Evolutionary conservation across 2,888 invertebrate genomes (phyloP), one percentile per base, ranked within the genome.

Genomic region (Protodeltote pygarga): DNA sequence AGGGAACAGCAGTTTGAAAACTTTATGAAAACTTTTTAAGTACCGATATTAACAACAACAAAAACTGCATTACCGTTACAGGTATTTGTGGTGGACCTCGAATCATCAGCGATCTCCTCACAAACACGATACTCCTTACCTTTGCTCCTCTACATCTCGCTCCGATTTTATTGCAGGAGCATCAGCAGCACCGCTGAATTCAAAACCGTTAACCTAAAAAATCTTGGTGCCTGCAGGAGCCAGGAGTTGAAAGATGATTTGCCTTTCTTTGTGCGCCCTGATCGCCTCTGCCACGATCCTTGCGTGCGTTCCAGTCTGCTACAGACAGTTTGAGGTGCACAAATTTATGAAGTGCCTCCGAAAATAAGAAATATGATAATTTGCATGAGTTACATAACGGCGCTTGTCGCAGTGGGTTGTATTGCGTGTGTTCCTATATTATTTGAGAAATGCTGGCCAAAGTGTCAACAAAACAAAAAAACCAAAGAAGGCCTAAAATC

Each of bases 261-360:
- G n/a, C n/a, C n/a, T n/a, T n/a, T n/a, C n/a, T n/a, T n/a, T n/a
- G n/a, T n/a, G n/a, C n/a, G 83, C 84, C 38, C 66, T 88, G 51
- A 80, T 87, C 39, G 85, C 85, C 3, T 83, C 87, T 10, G 86
- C 86, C 20, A 74, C 87, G 21, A 34, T 86, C 19, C 73, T 89
- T 29, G 85, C 87, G 25, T 87, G 87, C 61, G 77, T 86, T 1
- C 87, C 89, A 0, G 83, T 85, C 46, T 85, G 85, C 73, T 82
- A 75, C 65, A 71, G 77, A 15, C 81, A 82, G 32, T 73, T 84
- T 40, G 75, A 82, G 34, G 34, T 81, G 17, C 65, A 79, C 47
- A 82, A 81, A 51, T 68, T 85, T 19, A 32, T 82, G 44, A 79
- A 76, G 73, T 85, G 86, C 40, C 38, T 85, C 19, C 79, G 72